Evolutionary conservation across 2,888 invertebrate species (phyloP).

Genomic region (Acleris cristana): DNA sequence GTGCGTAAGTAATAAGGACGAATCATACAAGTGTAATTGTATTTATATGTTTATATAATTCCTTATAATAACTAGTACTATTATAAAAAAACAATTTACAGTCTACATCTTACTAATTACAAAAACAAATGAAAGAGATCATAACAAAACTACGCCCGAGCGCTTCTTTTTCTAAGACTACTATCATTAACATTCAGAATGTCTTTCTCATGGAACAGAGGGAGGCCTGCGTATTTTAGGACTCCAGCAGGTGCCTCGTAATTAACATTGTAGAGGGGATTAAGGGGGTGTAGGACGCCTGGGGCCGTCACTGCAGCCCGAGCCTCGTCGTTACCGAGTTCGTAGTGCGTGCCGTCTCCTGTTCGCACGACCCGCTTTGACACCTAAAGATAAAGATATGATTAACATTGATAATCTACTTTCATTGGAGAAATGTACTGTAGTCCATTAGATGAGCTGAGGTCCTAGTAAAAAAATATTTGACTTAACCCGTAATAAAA

Average conservation of each 20-base stretch:
- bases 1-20: too few relatives aligned
- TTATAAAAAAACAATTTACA: too few relatives aligned
- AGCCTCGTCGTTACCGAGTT: conserved; percentile 71
- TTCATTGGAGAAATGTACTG: too few relatives aligned
- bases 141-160: conserved; percentile 6
- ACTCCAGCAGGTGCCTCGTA: conserved; percentile 56
- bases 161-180: conserved; percentile 32
- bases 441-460: too few relatives aligned
- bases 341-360: conserved; percentile 86
- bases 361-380: conserved; percentile 83
- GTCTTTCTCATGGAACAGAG: conserved; percentile 68
- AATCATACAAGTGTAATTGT: too few relatives aligned
- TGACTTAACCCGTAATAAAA: too few relatives aligned
- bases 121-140: background rate
- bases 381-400: conserved; percentile 59
- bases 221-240: conserved; percentile 63
- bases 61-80: background rate
- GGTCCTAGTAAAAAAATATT: too few relatives aligned
- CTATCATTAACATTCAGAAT: conserved; percentile 46
- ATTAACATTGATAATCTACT: conserved; percentile 2
- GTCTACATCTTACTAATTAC: too few relatives aligned
- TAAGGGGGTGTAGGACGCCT: conserved; percentile 69
- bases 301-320: conserved; percentile 58
- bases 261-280: conserved; percentile 65
- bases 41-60: too few relatives aligned